Percentiles rank a stretch among this genome's conserved stretches.
Evolutionary conservation across 2,797 vertebrate species (phyloP).

Genomic region (Chromis chromis): DNA sequence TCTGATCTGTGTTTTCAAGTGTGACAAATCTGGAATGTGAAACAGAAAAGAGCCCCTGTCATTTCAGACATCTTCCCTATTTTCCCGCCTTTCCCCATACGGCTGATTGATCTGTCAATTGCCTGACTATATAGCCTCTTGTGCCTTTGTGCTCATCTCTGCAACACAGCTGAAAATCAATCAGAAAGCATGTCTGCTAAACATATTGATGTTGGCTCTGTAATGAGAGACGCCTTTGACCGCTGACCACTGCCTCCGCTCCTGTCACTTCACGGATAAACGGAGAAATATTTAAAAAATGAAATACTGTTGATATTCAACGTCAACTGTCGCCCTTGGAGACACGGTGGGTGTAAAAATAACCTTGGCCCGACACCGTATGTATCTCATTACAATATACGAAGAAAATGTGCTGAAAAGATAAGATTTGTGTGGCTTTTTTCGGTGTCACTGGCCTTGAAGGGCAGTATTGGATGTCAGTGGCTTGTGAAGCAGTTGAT

Average conservation of each 20-base stretch:
- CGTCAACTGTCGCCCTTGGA: conserved; percentile 18
- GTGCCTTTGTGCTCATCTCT: conserved; percentile 15
- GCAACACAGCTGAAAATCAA: conserved; percentile 37
- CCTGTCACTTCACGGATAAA: conserved; percentile 17
- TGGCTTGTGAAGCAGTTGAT: conserved; percentile 59
- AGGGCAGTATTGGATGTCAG: conserved; percentile 49
- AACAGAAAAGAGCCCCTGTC: neutral
- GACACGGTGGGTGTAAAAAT: conserved; percentile 35
- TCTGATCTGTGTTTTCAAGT: neutral
- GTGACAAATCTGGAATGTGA: neutral
- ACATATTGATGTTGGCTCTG: conserved; percentile 34
- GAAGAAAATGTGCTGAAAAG: conserved; percentile 43
- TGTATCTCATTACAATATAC: conserved; percentile 28
- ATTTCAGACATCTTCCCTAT: conserved; percentile 6
- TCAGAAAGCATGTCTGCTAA: conserved; percentile 30
- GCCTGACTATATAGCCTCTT: conserved; percentile 1
- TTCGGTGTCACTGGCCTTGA: conserved; percentile 40
- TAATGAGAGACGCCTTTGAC: conserved; percentile 45
- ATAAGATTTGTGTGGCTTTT: conserved; percentile 36
- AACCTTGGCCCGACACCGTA: conserved; percentile 10
- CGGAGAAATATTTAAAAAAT: conserved; percentile 30
- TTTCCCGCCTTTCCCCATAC: conserved; percentile 25
- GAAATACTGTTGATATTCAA: conserved; percentile 29
- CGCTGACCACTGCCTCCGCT: neutral
- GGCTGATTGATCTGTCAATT: conserved; percentile 15